Conservation (phyloP, 2,888 invertebrate genomes). For the Dioctria rufipes region DNA sequence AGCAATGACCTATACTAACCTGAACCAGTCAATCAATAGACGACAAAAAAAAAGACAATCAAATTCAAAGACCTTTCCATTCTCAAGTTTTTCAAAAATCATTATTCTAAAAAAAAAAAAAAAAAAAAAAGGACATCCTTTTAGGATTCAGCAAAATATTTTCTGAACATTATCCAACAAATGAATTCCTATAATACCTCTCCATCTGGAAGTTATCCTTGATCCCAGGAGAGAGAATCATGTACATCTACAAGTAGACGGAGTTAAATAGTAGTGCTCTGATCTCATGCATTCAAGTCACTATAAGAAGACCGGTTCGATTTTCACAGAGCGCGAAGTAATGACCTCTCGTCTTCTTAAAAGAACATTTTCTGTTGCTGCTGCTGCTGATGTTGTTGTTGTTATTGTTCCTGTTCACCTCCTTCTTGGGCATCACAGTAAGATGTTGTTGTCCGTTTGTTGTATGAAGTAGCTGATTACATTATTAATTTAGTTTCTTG, state of each 20-base stretch:
- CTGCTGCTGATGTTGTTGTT: slow-evolving; percentile 44
- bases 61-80: too few relatives aligned
- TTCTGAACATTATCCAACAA: too few relatives aligned
- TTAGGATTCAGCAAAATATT: too few relatives aligned
- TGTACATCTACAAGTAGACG: slow-evolving; percentile 25
- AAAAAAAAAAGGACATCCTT: too few relatives aligned
- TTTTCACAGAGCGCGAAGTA: slow-evolving; percentile 4
- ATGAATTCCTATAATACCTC: background rate
- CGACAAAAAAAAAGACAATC: too few relatives aligned
- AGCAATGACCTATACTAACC: too few relatives aligned
- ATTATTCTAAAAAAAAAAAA: too few relatives aligned
- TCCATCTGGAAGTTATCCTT: slow-evolving; percentile 12
- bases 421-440: slow-evolving; percentile 44
- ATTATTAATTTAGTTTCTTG: slow-evolving; percentile 70
- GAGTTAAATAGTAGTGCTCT: background rate
- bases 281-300: slow-evolving; percentile 17
- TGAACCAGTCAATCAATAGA: too few relatives aligned
- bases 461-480: slow-evolving; percentile 67
- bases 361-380: slow-evolving; percentile 34
- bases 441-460: slow-evolving; percentile 50
- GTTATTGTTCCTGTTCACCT: slow-evolving; percentile 45
- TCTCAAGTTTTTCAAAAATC: too few relatives aligned
- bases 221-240: slow-evolving; percentile 20
- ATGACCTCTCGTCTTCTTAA: slow-evolving; percentile 47
- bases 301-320: slow-evolving; percentile 33